A percentile compares a stretch with the other conserved stretches of the same genome.
These are phyloP conservation scores for Stenopsyche tienmushanensis DNA, from an alignment of 1,140 invertebrate genomes.

Conservation along the genomic window DNA sequence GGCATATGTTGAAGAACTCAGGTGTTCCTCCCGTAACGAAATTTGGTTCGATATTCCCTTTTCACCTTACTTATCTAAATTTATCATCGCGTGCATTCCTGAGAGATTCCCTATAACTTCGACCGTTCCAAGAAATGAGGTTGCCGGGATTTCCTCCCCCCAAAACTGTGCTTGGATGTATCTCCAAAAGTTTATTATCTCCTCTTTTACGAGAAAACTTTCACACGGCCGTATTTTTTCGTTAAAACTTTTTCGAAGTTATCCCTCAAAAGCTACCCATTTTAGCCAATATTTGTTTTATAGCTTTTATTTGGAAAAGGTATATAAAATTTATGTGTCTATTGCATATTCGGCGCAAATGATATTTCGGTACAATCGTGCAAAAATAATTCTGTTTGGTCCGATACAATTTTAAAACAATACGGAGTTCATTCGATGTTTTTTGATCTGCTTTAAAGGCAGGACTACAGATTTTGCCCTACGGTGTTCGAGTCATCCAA, in stretches of 20 bases:
- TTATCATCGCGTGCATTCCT: background rate
- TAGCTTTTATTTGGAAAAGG: slow-evolving; percentile 6
- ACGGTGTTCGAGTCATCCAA: no score
- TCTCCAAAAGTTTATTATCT: slow-evolving; percentile 26
- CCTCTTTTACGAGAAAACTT: slow-evolving; percentile 35
- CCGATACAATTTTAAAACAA: no score
- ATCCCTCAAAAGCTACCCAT: slow-evolving; percentile 16
- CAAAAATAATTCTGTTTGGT: no score
- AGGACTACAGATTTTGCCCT: no score
- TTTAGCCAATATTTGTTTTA: slow-evolving; percentile 18
- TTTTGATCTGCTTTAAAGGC: no score
- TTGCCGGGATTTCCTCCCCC: slow-evolving; percentile 9
- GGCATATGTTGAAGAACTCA: no score
- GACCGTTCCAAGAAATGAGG: background rate
- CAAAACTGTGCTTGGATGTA: background rate
- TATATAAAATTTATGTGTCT: no score
- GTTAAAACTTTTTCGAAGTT: slow-evolving; percentile 31
- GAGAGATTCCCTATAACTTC: background rate
- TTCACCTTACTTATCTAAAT: background rate
- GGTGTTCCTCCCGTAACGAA: no score
- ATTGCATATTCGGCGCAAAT: no score
- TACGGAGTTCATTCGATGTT: no score
- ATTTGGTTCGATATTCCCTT: no score
- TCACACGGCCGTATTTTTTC: slow-evolving; percentile 31
- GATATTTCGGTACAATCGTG: no score